Evolutionary conservation across 2,113 vertebrate species (phyloP), one percentile per base, ranked within the genome.

Genomic region (Polypterus bichir): DNA sequence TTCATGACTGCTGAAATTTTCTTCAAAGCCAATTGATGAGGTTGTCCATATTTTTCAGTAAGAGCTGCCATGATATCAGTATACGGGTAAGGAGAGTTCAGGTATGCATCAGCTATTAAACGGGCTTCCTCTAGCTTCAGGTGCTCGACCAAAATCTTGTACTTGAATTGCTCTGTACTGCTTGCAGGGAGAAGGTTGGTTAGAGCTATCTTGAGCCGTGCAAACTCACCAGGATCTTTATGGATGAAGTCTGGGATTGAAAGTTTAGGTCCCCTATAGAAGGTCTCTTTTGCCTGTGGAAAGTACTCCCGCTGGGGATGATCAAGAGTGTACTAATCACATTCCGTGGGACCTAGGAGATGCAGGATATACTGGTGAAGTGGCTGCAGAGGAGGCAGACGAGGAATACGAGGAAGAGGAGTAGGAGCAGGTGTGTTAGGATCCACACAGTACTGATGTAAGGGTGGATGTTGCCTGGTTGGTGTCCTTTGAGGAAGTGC

Each of bases 81-180:
- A 5, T 61, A 67, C 6, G 68, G 67, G 3, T 57, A 49, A 6
- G 48, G 44, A 4, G 61, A 67, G 27, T 69, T 72, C 3, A 27
- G 27, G 27, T 27, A 27, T 27, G 27, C 27, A 27, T 27, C 27
- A 27, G 27, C 27, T 27, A 71, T 62, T 1, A 68, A 48, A 44
- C 7, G 49, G 7, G 65, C 66, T 53, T 64, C 57, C n/a, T 69
- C 57, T n/a, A 47, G 5, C 51, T 60, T 59, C 5, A 63, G 8
- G 4, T 65, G 67, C 9, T 63, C 60, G 2, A 53, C 10, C 44
- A 65, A 44, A 10, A 65, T 57, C 56, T 68, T 63, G 9, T 60
- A 64, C 44, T 61, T 68, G 11, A 61, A 65, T 9, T 27, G 10
- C 46, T 65, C 57, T 4, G 49, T 48, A 27, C 27, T 27, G 27